Conservation (phyloP, 2,113 vertebrate genomes). For the Otolemur garnettii region DNA sequence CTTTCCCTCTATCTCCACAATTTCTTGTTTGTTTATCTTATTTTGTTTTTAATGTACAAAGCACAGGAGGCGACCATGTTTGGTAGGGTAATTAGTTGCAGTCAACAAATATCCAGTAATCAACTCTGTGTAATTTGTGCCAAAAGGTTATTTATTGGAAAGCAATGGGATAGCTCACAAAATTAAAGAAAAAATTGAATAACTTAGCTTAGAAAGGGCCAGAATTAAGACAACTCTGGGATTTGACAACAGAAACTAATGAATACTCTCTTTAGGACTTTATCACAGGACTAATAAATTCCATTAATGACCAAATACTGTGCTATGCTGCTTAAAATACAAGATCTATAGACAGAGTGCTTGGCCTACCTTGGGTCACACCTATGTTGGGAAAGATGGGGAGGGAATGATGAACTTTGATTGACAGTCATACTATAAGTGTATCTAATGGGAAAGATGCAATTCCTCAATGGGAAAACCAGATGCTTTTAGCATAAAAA, state of each 20-base stretch:
- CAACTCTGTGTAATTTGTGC: not conserved
- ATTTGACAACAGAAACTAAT: not conserved
- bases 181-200: slow-evolving; percentile 4
- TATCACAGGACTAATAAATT: not conserved
- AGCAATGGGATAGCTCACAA: not conserved
- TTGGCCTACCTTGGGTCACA: not conserved
- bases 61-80: not conserved
- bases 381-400: not conserved
- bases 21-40: not conserved
- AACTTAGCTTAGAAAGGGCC: not conserved
- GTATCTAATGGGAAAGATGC: not conserved
- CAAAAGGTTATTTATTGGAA: not conserved
- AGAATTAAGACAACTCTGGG: not conserved
- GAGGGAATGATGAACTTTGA: not conserved
- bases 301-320: not conserved
- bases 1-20: no score
- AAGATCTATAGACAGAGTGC: not conserved
- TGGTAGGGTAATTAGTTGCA: not conserved
- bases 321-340: not conserved
- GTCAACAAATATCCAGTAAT: not conserved
- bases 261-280: not conserved
- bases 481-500: not conserved
- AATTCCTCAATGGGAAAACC: not conserved
- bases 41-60: not conserved
- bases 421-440: not conserved